These are phyloP conservation scores for Pipistrellus pipistrellus DNA, from an alignment of 2,797 vertebrate species.

Conservation along the genomic window DNA sequence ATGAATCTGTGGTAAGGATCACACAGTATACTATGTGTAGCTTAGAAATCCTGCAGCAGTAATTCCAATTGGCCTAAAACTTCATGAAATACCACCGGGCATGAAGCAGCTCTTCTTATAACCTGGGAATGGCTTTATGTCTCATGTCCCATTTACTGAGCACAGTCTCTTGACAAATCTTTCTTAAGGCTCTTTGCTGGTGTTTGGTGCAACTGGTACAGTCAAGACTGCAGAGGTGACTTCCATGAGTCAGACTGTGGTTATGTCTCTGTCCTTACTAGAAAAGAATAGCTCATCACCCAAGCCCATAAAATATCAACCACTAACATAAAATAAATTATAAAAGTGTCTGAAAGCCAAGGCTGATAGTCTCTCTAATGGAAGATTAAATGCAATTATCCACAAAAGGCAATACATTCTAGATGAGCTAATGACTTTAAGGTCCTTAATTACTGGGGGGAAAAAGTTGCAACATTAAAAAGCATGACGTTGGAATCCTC, in stretches of 20 bases:
- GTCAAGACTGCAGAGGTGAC: neutral
- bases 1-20: neutral
- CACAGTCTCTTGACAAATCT: neutral
- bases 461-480: conserved; percentile 24
- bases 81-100: neutral
- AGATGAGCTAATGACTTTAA: conserved; percentile 22
- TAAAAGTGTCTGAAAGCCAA: conserved; percentile 55
- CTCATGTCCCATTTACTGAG: neutral
- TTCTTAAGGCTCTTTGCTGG: neutral
- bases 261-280: conserved; percentile 10
- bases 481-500: neutral
- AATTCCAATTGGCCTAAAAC: neutral
- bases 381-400: neutral
- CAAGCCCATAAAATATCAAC: neutral
- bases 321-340: conserved; percentile 24
- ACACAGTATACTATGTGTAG: neutral
- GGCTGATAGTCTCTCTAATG: neutral
- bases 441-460: neutral
- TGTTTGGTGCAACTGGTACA: neutral
- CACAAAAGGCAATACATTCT: neutral
- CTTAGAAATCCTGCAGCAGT: neutral
- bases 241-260: neutral
- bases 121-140: neutral
- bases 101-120: neutral
- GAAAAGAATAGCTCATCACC: neutral